Conservation (phyloP, 2,113 vertebrate genomes). For the Elephantulus edwardii region DNA sequence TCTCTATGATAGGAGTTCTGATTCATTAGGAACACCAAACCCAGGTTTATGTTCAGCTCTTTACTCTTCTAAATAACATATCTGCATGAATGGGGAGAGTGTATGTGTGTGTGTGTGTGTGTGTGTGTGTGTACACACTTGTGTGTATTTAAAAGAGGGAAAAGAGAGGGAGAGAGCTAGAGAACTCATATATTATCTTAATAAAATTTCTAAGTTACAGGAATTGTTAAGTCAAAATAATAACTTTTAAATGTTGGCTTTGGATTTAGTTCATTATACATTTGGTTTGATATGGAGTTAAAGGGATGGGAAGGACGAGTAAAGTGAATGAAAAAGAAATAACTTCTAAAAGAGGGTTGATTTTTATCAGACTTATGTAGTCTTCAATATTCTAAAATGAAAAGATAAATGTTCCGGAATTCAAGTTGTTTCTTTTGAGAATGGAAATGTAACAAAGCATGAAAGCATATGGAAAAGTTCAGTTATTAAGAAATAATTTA, state of each 20-base stretch:
- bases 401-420: not conserved
- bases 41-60: constrained; percentile 65
- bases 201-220: not conserved
- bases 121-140: not conserved
- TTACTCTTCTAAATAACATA: constrained; percentile 31
- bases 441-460: not conserved
- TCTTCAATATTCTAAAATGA: not conserved
- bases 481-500: not conserved
- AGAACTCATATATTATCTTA: not conserved
- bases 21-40: constrained; percentile 58
- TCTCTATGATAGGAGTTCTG: constrained; percentile 11
- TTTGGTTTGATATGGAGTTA: not conserved
- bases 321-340: not conserved
- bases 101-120: not conserved
- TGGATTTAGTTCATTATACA: not conserved
- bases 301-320: not conserved
- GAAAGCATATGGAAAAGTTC: not conserved
- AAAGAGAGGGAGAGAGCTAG: not conserved
- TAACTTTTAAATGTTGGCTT: not conserved
- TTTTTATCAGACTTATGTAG: not conserved
- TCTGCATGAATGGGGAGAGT: not conserved
- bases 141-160: no score
- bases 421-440: not conserved
- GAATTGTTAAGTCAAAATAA: not conserved
- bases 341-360: not conserved